phyloP scores from a whole-genome alignment of 2,113 vertebrate genomes.

The Emydura subglobosa region DNA sequence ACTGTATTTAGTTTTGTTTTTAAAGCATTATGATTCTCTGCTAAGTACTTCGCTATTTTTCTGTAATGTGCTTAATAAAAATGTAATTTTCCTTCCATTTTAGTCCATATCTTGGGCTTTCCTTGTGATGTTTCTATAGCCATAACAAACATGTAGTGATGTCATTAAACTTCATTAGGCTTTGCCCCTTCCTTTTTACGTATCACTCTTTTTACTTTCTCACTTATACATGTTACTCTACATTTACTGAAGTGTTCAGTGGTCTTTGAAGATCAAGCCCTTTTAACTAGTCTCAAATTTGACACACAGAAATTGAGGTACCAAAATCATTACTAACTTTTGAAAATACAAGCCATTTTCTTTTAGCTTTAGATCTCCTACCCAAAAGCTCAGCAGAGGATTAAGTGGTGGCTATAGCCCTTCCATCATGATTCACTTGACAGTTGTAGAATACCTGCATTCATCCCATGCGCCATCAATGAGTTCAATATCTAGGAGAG shows the following conservation, averaged over 20 bases:
- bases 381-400: neutral
- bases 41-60: neutral
- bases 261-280: neutral
- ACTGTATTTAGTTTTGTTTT: neutral
- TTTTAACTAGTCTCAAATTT: neutral
- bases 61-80: neutral
- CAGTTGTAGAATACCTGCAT: neutral
- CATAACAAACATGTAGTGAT: neutral
- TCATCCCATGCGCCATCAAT: neutral
- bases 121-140: neutral
- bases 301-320: neutral
- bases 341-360: neutral
- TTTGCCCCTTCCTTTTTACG: neutral
- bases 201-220: neutral
- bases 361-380: neutral
- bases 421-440: neutral
- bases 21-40: neutral
- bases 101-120: neutral
- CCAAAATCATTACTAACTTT: neutral
- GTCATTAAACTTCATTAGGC: neutral
- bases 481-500: neutral
- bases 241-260: neutral
- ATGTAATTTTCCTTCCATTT: neutral
- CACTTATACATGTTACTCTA: neutral
- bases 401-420: neutral